phyloP scores from a whole-genome alignment of 2,888 invertebrate genomes.

The Hydropsyche betteni region DNA sequence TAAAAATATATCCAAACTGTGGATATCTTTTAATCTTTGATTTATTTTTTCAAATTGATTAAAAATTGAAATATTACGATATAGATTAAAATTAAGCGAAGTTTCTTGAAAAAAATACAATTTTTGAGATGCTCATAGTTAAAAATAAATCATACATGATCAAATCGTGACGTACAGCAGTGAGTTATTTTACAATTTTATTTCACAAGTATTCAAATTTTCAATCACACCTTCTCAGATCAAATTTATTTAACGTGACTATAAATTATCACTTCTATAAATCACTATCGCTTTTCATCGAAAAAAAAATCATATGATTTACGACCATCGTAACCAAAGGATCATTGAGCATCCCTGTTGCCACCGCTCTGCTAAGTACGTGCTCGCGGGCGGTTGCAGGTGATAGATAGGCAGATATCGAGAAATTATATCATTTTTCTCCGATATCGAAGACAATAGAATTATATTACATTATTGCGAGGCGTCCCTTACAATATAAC shows the following conservation, averaged over 20 bases:
- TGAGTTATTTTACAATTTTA: too few species aligned
- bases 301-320: too few species aligned
- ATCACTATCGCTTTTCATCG: too few species aligned
- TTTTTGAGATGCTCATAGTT: background rate
- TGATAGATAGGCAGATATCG: conserved; percentile 45
- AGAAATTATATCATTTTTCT: conserved; percentile 49
- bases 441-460: conserved; percentile 42
- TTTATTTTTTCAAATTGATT: background rate
- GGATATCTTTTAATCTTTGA: too few species aligned
- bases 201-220: too few species aligned
- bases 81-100: background rate
- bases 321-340: background rate
- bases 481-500: conserved; percentile 14
- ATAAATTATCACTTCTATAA: too few species aligned
- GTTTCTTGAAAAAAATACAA: background rate
- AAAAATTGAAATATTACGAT: background rate
- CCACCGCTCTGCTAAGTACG: conserved; percentile 19
- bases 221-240: too few species aligned
- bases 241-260: too few species aligned
- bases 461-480: conserved; percentile 40
- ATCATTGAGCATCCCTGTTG: conserved; percentile 3
- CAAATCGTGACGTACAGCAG: too few species aligned
- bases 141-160: background rate
- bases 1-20: too few species aligned
- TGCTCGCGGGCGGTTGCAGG: conserved; percentile 36